Conservation (phyloP, 2,888 invertebrate genomes). For the Crepidodera aurea region DNA sequence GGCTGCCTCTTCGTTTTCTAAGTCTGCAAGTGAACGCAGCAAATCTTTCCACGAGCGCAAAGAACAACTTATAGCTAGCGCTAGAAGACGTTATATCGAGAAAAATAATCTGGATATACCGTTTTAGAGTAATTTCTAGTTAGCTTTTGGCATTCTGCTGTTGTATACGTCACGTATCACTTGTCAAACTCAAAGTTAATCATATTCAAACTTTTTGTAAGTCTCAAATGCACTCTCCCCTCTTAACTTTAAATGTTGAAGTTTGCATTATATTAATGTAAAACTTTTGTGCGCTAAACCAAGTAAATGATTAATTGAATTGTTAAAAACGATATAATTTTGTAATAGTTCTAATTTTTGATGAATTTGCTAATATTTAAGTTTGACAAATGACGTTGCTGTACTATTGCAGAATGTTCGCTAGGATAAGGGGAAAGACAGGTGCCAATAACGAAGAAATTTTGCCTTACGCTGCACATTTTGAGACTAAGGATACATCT, state of each 20-base stretch:
- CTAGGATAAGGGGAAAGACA: constrained; percentile 18
- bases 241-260: too few species aligned
- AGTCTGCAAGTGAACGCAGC: constrained; percentile 70
- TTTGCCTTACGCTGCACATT: constrained; percentile 39
- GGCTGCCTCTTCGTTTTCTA: constrained; percentile 64
- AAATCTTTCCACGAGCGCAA: constrained; percentile 82
- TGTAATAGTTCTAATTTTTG: too few species aligned
- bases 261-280: too few species aligned
- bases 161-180: neutral
- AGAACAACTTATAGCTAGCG: constrained; percentile 78
- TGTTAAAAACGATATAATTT: too few species aligned
- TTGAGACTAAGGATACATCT: constrained; percentile 29
- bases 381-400: neutral
- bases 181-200: neutral
- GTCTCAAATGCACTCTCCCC: too few species aligned
- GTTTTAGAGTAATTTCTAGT: constrained; percentile 35
- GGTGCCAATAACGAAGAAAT: constrained; percentile 32
- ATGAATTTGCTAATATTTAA: neutral
- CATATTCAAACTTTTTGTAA: too few species aligned
- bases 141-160: neutral
- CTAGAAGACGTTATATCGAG: constrained; percentile 78
- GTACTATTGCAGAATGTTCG: constrained; percentile 7
- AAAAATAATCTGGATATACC: constrained; percentile 70
- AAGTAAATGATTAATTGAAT: too few species aligned
- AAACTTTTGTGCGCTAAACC: too few species aligned